Conservation (phyloP, 1,140 invertebrate genomes). For the Rhopalosiphum maidis region DNA sequence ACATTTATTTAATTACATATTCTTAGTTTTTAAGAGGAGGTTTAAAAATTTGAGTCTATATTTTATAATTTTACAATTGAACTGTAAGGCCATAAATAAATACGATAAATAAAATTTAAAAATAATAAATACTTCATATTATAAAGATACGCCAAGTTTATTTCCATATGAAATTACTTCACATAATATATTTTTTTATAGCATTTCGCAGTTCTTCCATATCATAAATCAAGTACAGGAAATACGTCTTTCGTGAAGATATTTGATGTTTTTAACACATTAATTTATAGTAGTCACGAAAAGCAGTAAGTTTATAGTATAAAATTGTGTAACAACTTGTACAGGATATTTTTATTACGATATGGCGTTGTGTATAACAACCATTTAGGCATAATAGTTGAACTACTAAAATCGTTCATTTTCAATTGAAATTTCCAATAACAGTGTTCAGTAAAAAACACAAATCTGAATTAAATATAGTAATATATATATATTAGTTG, state of each 20-base stretch:
- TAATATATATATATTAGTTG: not conserved
- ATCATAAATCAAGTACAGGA: not conserved
- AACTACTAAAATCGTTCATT: not conserved
- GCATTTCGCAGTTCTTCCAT: not conserved
- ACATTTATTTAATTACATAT: not conserved
- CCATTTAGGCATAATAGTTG: not conserved
- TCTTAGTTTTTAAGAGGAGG: not conserved
- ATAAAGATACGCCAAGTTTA: not conserved
- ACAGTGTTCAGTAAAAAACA: not conserved
- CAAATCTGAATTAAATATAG: not conserved
- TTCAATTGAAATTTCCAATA: not conserved
- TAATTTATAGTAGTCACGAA: not conserved
- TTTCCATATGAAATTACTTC: not conserved
- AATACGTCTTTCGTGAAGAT: not conserved
- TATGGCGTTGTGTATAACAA: not conserved
- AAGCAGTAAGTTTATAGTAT: not conserved
- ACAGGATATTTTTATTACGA: not conserved
- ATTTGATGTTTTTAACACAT: not conserved
- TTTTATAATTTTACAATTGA: not conserved
- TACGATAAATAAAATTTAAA: not conserved
- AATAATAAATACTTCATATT: not conserved
- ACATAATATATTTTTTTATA: too few relatives aligned
- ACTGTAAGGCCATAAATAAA: not conserved
- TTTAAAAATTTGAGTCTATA: not conserved
- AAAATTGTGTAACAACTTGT: not conserved